Percentiles rank a stretch among this genome's conserved stretches.
Conservation (phyloP, 2,888 invertebrate species). For the Luperina nickerlii region DNA sequence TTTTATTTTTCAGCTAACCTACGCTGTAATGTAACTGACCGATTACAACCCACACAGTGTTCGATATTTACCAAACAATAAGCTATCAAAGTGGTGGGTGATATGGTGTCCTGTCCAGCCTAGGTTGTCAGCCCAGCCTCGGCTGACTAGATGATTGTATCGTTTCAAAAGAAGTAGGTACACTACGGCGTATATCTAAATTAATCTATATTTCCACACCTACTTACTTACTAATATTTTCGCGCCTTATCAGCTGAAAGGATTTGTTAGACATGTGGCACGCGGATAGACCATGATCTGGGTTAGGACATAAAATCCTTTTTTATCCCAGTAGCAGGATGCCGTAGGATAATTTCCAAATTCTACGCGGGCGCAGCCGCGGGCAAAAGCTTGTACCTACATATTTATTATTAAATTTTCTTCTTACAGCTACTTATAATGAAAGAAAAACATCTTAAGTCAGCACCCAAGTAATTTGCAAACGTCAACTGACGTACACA, state of each 20-base stretch:
- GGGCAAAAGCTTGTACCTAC: background rate
- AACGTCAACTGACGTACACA: conserved; percentile 38
- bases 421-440: background rate
- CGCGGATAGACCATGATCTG: background rate
- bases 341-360: background rate
- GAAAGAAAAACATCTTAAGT: conserved; percentile 11
- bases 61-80: background rate
- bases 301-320: background rate
- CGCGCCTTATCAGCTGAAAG: background rate
- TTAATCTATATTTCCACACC: background rate
- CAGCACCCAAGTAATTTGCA: conserved; percentile 13
- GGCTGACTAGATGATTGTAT: too few relatives aligned
- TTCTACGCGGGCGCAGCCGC: background rate
- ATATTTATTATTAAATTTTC: background rate
- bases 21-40: background rate
- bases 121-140: background rate
- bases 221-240: background rate
- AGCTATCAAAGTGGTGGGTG: background rate
- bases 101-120: background rate
- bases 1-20: background rate
- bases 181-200: background rate
- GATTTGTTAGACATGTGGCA: background rate
- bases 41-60: background rate
- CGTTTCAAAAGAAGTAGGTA: background rate
- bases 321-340: background rate